Evolutionary conservation across 2,113 vertebrate species (phyloP).

Genomic region (Psilopsiagon aurifrons): DNA sequence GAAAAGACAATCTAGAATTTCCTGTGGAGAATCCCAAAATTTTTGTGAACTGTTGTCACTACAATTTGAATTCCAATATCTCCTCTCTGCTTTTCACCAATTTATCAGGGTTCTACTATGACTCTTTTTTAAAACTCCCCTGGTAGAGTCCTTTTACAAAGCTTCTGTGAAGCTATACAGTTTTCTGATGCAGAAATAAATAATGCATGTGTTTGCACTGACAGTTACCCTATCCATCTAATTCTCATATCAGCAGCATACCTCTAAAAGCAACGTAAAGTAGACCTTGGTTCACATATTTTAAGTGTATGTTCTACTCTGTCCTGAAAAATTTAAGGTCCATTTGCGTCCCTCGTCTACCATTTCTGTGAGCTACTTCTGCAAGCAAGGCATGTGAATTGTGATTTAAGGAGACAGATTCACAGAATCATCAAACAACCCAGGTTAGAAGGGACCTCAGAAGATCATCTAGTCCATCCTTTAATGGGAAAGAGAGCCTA

Average conservation of each 20-base stretch:
- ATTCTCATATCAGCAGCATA: neutral
- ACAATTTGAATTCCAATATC: neutral
- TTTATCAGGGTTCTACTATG: neutral
- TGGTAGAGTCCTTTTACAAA: rapidly evolving
- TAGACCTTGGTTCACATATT: neutral
- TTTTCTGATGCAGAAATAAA: neutral
- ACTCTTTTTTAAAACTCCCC: neutral
- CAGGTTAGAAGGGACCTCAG: neutral
- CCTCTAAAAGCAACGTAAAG: neutral
- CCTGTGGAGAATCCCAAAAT: neutral
- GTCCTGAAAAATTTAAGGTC: neutral
- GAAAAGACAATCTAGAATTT: neutral
- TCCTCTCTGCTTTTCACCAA: neutral
- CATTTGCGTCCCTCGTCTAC: neutral
- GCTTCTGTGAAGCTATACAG: neutral
- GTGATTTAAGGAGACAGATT: neutral
- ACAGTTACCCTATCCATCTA: neutral
- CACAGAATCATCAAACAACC: neutral
- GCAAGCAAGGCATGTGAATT: neutral
- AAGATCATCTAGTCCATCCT: neutral
- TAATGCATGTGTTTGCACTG: neutral
- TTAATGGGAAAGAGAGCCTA: neutral
- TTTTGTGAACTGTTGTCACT: neutral
- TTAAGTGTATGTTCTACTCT: neutral
- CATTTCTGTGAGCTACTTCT: neutral